Evolutionary conservation across 2,888 invertebrate species (phyloP), one percentile per base, ranked within the genome.

Genomic region (Chorisops tibialis): DNA sequence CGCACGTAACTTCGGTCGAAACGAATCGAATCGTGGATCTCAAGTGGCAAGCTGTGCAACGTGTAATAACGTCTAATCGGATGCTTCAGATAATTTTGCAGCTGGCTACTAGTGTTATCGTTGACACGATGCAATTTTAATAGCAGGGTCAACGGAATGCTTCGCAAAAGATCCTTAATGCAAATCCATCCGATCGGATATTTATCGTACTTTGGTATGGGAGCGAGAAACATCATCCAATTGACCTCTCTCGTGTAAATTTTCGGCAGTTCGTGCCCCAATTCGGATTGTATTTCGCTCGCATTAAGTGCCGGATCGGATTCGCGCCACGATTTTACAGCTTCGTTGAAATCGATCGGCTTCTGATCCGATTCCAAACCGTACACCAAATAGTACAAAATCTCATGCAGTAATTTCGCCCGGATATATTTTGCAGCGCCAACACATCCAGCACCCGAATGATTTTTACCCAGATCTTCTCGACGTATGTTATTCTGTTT

Each of bases 221-320:
- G 87, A 0, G 87, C 83, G 12, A 91, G 77, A 71, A 89, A 90
- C 76, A 86, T 87, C 72, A 84, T 86, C 88, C 89, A 90, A 67
- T 79, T 80, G 4, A 85, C 75, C 54, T 81, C 79, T 3, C 77
- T 78, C 38, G 75, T 79, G 62, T 83, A 85, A 47, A 82, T 72
- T 1, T 74, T 72, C 4, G 80, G 77, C 68, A 85, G 73, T 62
- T 82, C 79, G 1, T 21, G 14, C n/a, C n/a, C n/a, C n/a, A n/a
- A n/a, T n/a, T n/a, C n/a, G 7, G 76, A 69, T 6, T 77, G 67
- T 48, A 82, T 74, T 18, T 78, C 74, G 1, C 77, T 75, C 1
- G 74, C 68, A 14, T 71, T 65, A 24, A 75, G 63, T 1, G 76
- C 71, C 1, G 79, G 78, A 24, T 76, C 73, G 0, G 67, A 59